Evolutionary conservation across 1,140 invertebrate genomes (phyloP).

Genomic region (Dreissena rostriformis): DNA sequence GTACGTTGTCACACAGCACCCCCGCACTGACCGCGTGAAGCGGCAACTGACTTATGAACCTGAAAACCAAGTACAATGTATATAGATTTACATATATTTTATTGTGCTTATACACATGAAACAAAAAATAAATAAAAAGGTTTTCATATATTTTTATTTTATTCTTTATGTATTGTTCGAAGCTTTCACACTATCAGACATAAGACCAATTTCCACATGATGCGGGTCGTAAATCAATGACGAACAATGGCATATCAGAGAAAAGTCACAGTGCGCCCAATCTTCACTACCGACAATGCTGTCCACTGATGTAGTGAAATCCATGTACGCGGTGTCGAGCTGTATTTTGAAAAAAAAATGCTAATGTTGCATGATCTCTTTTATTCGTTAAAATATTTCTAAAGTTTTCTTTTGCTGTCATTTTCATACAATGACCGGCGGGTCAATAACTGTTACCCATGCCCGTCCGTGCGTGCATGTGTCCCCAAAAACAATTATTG

Average conservation of each 20-base stretch:
- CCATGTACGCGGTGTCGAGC: too few species aligned
- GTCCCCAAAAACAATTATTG: too few species aligned
- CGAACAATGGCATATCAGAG: background rate
- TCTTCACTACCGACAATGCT: background rate
- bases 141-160: background rate
- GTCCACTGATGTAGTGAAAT: too few species aligned
- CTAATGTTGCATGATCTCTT: too few species aligned
- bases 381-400: too few species aligned
- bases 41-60: conserved; percentile 79
- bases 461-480: too few species aligned
- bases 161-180: background rate
- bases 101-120: background rate
- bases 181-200: background rate
- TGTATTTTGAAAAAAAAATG: too few species aligned
- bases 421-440: too few species aligned
- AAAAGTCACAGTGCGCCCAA: background rate
- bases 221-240: too few species aligned
- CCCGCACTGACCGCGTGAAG: conserved; percentile 75
- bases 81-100: background rate
- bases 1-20: conserved; percentile 79
- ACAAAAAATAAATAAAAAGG: background rate
- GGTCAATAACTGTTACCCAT: too few species aligned
- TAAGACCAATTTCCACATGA: background rate
- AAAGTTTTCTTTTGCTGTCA: too few species aligned
- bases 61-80: conserved; percentile 57